Base-by-base conservation (phyloP, 2,888 invertebrate species). In the Willowsia nigromaculata region DNA sequence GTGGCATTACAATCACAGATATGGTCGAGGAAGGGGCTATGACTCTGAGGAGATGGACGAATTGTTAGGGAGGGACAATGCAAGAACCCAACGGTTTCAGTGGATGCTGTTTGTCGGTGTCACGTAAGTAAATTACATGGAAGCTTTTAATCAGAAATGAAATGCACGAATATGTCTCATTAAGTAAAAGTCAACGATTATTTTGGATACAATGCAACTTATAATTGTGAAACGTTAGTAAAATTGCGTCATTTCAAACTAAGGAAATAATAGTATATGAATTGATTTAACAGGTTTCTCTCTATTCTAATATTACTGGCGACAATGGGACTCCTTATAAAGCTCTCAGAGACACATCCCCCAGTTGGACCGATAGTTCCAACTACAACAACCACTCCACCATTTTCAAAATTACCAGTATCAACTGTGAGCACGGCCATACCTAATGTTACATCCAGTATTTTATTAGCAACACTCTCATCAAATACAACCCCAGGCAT, bases 41-140 rank as follows among this genome's bases (percentile, higher is more conserved):
- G 74, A 56, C 9, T 0, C 27, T 0, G 82, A 81, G n/a, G 68
- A 65, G 11, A 9, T 40, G 11, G 82, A 88, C 3, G 74, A 87
- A 13, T 30, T 82, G 0, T 30, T 88, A 27, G 82, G 59, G 11
- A 7, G 53, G 2, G 88, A 82, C n/a, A 33, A 11, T 33, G 59
- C 56, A 40, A 81, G 74, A 37, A 88, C 43, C 37, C 88, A 88
- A 18, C 68, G 47, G 25, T 74, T 82, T 65, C 88, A 82, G 25
- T 88, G 88, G 88, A 68, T 88, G 43, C 18, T 88, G 5, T 88
- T 88, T 88, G 33, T 88, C 22, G 56, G 82, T 18, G 88, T 88
- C 13, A 88, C 88, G 88, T 88, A 88, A 88, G 88, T 68, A 0
- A 27, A 37, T 62, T 18, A n/a, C n/a, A n/a, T n/a, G n/a, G n/a